A percentile compares a stretch with the other conserved stretches of the same genome.
phyloP scores from a whole-genome alignment of 2,888 invertebrate species.

The Phyllotreta cruciferae region DNA sequence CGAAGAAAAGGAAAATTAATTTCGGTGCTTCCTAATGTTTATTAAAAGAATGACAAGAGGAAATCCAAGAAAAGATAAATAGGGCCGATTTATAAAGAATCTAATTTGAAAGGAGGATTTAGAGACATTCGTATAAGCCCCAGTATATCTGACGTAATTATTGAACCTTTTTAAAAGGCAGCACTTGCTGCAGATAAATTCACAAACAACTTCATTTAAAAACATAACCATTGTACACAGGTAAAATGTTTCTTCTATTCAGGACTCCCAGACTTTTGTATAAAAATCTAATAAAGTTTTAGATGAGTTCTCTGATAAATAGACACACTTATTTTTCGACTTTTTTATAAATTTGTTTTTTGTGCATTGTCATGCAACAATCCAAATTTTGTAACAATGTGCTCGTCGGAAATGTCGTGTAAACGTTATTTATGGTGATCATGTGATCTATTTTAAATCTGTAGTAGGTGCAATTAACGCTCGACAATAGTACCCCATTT shows the following conservation, averaged over 20 bases:
- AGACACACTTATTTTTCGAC: too few species aligned
- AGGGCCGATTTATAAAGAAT: conserved; percentile 40
- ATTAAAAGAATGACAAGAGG: conserved; percentile 39
- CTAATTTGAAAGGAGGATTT: conserved; percentile 44
- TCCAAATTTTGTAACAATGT: too few species aligned
- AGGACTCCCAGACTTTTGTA: too few species aligned
- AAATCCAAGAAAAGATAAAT: conserved; percentile 39
- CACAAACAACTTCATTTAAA: conserved; percentile 47
- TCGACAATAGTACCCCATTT: conserved; percentile 18
- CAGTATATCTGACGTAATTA: conserved; percentile 49
- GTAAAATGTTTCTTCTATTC: conserved; percentile 27
- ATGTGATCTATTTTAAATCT: conserved; percentile 12
- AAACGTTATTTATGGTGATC: conserved; percentile 12
- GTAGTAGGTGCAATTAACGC: conserved; percentile 18
- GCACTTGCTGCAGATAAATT: conserved; percentile 35
- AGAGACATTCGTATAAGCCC: conserved; percentile 47
- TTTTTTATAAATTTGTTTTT: too few species aligned
- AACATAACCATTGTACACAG: conserved; percentile 51
- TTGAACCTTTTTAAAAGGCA: conserved; percentile 39
- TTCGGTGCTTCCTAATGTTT: conserved; percentile 36
- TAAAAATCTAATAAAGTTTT: too few species aligned
- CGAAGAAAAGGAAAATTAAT: conserved; percentile 37
- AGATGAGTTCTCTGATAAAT: too few species aligned
- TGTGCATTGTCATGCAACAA: too few species aligned
- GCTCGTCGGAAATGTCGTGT: neutral